phyloP scores from a whole-genome alignment of 2,113 vertebrate species.

The Ancistrus triradiatus region DNA sequence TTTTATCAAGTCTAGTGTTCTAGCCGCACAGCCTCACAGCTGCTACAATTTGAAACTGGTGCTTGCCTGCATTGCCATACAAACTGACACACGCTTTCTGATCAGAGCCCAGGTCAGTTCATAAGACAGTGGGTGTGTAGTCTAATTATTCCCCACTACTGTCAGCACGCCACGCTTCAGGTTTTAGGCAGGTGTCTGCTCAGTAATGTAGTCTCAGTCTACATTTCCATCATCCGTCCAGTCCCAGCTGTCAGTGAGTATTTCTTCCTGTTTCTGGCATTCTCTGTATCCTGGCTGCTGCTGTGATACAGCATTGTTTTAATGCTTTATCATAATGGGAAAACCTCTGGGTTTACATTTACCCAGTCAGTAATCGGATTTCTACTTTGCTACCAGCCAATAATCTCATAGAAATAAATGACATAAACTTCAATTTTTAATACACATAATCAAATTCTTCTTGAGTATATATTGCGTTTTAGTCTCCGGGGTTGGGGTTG shows the following conservation, averaged over 20 bases:
- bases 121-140: conserved; percentile 29
- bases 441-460: too few species aligned
- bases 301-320: background rate
- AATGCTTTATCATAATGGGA: background rate
- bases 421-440: too few species aligned
- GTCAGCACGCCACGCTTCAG: conserved; percentile 43
- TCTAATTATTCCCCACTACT: conserved; percentile 57
- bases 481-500: too few species aligned
- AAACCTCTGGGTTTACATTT: too few species aligned
- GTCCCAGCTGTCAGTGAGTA: conserved; percentile 7
- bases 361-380: too few species aligned
- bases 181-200: conserved; percentile 54
- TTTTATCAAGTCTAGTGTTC: conserved; percentile 48
- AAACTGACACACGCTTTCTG: background rate
- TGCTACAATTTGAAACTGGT: too few species aligned
- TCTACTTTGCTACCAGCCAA: too few species aligned
- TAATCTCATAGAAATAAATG: too few species aligned
- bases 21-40: background rate
- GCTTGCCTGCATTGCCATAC: too few species aligned
- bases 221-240: conserved; percentile 34
- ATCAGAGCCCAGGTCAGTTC: conserved; percentile 30
- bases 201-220: conserved; percentile 58
- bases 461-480: too few species aligned
- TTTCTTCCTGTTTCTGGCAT: background rate
- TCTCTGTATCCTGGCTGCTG: conserved; percentile 1